Conservation (phyloP, 2,888 invertebrate species). For the Elegia similella region DNA sequence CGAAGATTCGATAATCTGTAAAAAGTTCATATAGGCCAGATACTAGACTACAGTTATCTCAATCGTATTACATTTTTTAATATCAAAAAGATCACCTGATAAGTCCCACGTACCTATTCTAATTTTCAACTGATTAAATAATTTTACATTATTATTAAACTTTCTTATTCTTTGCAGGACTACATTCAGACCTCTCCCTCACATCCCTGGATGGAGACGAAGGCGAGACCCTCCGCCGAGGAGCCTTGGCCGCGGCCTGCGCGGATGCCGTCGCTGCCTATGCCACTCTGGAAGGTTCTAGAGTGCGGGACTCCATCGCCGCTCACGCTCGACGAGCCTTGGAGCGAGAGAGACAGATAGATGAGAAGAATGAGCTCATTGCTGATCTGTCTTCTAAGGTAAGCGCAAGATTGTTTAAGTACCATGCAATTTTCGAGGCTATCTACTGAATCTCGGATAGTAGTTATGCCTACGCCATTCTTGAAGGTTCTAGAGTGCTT, state of each 20-base stretch:
- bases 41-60: too few relatives aligned
- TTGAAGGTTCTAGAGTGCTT: conserved; percentile 88
- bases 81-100: too few relatives aligned
- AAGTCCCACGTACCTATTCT: too few relatives aligned
- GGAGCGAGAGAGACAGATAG: conserved; percentile 90
- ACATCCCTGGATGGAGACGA: conserved; percentile 82
- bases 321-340: conserved; percentile 88
- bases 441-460: too few relatives aligned
- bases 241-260: conserved; percentile 86
- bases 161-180: conserved; percentile 64
- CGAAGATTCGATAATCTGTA: too few relatives aligned
- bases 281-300: conserved; percentile 87
- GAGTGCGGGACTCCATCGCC: conserved; percentile 88
- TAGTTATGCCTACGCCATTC: conserved; percentile 86
- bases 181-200: conserved; percentile 86
- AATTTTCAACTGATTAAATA: too few relatives aligned
- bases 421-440: too few relatives aligned
- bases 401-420: conserved; percentile 25
- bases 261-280: conserved; percentile 89
- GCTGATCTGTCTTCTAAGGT: conserved; percentile 91
- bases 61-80: too few relatives aligned
- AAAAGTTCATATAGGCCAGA: too few relatives aligned
- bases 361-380: conserved; percentile 89
- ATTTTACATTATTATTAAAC: neutral
- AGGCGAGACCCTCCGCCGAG: conserved; percentile 80